phyloP scores from a whole-genome alignment of 2,888 invertebrate species.

The Platycheirus albimanus region DNA sequence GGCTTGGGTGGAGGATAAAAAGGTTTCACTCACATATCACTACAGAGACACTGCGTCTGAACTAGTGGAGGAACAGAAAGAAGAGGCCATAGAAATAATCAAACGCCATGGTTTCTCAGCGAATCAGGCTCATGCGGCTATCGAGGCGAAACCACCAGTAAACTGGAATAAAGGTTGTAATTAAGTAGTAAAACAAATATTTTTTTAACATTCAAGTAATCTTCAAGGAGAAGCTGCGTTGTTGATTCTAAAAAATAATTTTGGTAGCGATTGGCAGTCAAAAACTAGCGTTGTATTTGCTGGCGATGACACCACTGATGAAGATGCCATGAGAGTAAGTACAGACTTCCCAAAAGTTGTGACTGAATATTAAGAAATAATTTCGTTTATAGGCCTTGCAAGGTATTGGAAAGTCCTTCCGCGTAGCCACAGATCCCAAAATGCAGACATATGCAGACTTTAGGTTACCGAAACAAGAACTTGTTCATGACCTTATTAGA shows the following conservation, averaged over 20 bases:
- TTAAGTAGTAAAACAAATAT: not conserved
- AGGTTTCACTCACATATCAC: conserved; percentile 88
- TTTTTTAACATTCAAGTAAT: too few species aligned
- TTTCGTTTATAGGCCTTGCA: conserved; percentile 85
- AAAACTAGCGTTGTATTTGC: conserved; percentile 90
- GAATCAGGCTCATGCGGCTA: conserved; percentile 87
- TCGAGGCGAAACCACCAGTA: conserved; percentile 90
- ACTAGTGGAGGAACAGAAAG: conserved; percentile 83
- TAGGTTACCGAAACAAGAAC: conserved; percentile 87
- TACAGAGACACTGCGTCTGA: conserved; percentile 87
- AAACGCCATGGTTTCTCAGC: conserved; percentile 86
- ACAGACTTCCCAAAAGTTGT: not conserved
- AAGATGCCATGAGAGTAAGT: conserved; percentile 93
- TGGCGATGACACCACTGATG: conserved; percentile 94
- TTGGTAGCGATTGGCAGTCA: conserved; percentile 89
- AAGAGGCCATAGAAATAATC: conserved; percentile 85
- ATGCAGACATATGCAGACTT: conserved; percentile 88
- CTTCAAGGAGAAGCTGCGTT: conserved; percentile 86
- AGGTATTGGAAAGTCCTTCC: conserved; percentile 90
- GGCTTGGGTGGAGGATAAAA: conserved; percentile 91
- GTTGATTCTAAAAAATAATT: conserved; percentile 88
- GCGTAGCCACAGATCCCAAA: conserved; percentile 87
- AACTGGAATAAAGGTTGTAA: conserved; percentile 88
- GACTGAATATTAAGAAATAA: too few species aligned
- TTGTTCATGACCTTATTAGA: conserved; percentile 87